These are phyloP conservation scores for Myotis daubentonii DNA, from an alignment of 2,797 vertebrate species.

Conservation along the genomic window DNA sequence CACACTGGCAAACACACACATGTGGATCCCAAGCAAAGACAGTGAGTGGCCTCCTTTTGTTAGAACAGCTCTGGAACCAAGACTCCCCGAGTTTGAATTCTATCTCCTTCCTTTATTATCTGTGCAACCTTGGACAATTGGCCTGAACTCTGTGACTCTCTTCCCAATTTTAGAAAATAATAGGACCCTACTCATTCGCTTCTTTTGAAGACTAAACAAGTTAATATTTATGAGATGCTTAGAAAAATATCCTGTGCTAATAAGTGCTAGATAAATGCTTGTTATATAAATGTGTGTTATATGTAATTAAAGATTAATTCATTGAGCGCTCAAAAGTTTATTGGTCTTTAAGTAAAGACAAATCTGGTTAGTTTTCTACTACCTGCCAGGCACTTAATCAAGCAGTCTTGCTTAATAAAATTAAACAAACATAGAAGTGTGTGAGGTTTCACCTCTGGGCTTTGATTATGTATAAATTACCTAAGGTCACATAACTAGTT, in stretches of 20 bases:
- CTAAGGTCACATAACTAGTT: neutral
- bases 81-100: neutral
- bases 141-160: neutral
- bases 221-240: neutral
- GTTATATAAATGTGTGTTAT: neutral
- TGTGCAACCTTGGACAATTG: neutral
- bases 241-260: neutral
- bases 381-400: neutral
- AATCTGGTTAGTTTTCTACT: neutral
- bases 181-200: neutral
- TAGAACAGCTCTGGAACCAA: neutral
- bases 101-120: neutral
- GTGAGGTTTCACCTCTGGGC: neutral
- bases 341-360: neutral
- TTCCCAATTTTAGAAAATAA: neutral
- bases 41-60: accelerated
- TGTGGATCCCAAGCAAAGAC: neutral
- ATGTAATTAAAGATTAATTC: neutral
- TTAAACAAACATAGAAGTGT: neutral
- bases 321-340: neutral
- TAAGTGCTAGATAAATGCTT: neutral
- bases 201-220: neutral
- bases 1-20: neutral
- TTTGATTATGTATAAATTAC: neutral
- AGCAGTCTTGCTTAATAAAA: neutral